These are phyloP conservation scores for Drosophila merina DNA, from an alignment of 2,888 invertebrate genomes.

Conservation along the genomic window DNA sequence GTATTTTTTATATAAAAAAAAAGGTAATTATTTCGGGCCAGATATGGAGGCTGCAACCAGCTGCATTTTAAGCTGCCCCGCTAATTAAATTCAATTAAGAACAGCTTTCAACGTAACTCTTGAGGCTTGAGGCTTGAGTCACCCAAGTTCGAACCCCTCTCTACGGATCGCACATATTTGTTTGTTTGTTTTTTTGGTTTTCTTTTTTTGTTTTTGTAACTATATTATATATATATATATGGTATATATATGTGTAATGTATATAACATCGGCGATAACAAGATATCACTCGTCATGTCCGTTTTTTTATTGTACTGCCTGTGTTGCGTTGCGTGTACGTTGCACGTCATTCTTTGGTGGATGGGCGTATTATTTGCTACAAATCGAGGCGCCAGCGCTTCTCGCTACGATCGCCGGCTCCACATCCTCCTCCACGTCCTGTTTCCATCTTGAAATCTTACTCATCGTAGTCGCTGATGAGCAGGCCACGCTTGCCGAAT, in stretches of 20 bases:
- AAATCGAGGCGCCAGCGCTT: constrained; percentile 26
- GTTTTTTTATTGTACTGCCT: constrained; percentile 40
- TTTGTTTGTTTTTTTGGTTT: neutral
- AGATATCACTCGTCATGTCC: constrained; percentile 47
- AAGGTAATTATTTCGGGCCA: neutral
- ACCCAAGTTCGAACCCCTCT: constrained; percentile 29
- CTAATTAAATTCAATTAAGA: constrained; percentile 38
- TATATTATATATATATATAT: neutral
- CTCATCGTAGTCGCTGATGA: constrained; percentile 80
- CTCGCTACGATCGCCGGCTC: constrained; percentile 12
- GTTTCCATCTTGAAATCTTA: constrained; percentile 32
- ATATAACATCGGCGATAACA: constrained; percentile 60
- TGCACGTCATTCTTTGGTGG: constrained; percentile 53
- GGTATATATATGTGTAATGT: constrained; percentile 4
- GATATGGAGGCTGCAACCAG: constrained; percentile 9
- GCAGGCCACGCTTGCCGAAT: constrained; percentile 77
- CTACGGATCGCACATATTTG: neutral
- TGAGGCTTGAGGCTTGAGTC: constrained; percentile 17
- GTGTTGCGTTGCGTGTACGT: constrained; percentile 40
- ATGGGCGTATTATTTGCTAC: constrained; percentile 15
- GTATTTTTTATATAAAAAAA: neutral
- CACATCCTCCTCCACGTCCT: neutral
- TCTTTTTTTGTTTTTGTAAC: neutral
- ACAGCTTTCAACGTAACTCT: constrained; percentile 23
- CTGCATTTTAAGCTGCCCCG: constrained; percentile 4